Evolutionary conservation across 2,113 vertebrate species (phyloP), one percentile per base, ranked within the genome.

Genomic region (Etia nguti): DNA sequence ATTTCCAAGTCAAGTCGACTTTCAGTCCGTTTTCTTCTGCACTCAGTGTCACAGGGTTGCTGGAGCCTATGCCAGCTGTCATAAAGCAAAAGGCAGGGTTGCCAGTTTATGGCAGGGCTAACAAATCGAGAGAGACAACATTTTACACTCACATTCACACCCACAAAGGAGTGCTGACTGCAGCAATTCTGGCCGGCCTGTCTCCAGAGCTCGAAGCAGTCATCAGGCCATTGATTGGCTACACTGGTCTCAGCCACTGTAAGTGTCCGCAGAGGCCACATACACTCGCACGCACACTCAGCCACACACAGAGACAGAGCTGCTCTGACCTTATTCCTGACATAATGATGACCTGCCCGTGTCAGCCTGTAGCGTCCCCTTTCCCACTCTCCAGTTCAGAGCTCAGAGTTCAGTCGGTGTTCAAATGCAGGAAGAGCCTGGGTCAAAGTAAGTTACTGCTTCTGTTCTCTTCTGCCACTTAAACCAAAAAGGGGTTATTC

Each of bases 201-300:
- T 92, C 93, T 94, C 92, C 87, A 86, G 89, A 92, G 89, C 86
- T 85, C 82, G 6, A 79, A 87, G 90, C 82, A n/a, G 70, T 93
- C 85, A 83, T 92, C 92, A 92, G 89, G 24, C 85, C 86, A 92
- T 88, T 93, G 92, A 95, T 94, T 93, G 93, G 86, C 38, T 82
- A 91, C 92, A 91, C 62, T 86, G 86, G 91, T 92, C 89, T 83
- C 83, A 85, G 89, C 88, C 75, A 92, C 92, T 85, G 90, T 82
- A 91, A 87, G 83, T 68, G 85, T 92, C 93, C 88, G 16, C 89
- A 83, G 90, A 94, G 93, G 86, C 82, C 88, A 59, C 73, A n/a
- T 52, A 56, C 20, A 82, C 26, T 65, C 36, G 18, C 59, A 80
- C 20, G 36, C 81, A 79, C 24, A n/a, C 34, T 65, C 68, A 79